These are phyloP conservation scores for Toxotes jaculatrix DNA, from an alignment of 2,113 vertebrate species.

Conservation along the genomic window DNA sequence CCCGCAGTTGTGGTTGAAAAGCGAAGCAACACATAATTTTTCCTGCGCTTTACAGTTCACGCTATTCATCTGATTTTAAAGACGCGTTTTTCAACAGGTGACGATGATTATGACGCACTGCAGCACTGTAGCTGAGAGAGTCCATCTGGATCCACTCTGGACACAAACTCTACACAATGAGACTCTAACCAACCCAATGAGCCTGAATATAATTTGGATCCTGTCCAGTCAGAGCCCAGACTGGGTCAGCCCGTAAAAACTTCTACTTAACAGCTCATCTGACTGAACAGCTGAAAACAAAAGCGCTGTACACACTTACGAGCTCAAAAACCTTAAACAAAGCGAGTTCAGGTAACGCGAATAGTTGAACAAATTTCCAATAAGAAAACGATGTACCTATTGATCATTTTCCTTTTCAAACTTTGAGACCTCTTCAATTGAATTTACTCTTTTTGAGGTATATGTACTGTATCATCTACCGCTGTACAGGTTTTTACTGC, in stretches of 20 bases:
- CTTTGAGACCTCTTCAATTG: slow-evolving; percentile 14
- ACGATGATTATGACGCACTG: too few relatives aligned
- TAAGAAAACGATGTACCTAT: not conserved
- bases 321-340: slow-evolving; percentile 1
- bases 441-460: slow-evolving; percentile 44
- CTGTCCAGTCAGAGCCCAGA: not conserved
- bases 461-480: slow-evolving; percentile 7
- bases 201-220: not conserved
- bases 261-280: not conserved
- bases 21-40: not conserved
- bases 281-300: not conserved
- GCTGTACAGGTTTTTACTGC: slow-evolving; percentile 10
- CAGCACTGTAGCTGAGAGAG: too few relatives aligned
- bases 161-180: not conserved
- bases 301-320: not conserved
- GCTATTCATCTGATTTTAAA: too few relatives aligned
- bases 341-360: not conserved
- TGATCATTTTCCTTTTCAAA: slow-evolving; percentile 19
- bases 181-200: not conserved
- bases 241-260: not conserved
- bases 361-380: not conserved
- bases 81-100: too few relatives aligned
- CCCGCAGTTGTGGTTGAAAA: too few relatives aligned
- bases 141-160: too few relatives aligned
- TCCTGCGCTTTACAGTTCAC: not conserved